Evolutionary conservation across 2,888 invertebrate species (phyloP).

Genomic region (Macropis europaea): DNA sequence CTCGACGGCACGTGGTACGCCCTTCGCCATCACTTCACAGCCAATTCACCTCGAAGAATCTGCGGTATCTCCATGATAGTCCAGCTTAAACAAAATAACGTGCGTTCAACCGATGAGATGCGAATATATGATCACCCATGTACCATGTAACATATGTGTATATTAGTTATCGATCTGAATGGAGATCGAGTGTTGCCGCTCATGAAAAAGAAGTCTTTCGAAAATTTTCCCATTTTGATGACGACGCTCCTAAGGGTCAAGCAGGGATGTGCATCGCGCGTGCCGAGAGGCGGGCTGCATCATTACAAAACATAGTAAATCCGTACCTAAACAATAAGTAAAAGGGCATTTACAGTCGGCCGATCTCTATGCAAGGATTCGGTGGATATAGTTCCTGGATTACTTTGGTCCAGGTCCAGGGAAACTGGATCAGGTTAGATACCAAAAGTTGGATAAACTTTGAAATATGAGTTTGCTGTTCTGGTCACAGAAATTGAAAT

Average conservation of each 20-base stretch:
- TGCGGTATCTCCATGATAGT: constrained; percentile 7
- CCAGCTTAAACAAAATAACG: constrained; percentile 22
- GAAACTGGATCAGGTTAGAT: constrained; percentile 13
- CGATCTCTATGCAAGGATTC: constrained; percentile 70
- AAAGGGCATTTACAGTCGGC: constrained; percentile 75
- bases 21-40: constrained; percentile 30
- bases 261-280: constrained; percentile 70
- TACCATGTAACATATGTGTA: neutral
- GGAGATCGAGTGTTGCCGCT: too few species aligned
- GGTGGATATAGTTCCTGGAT: constrained; percentile 15
- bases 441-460: constrained; percentile 42
- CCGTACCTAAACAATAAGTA: constrained; percentile 79
- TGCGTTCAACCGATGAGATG: constrained; percentile 3
- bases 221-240: constrained; percentile 10
- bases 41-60: constrained; percentile 33
- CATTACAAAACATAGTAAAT: constrained; percentile 73
- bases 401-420: neutral
- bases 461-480: constrained; percentile 6
- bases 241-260: constrained; percentile 67
- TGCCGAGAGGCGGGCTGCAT: constrained; percentile 77
- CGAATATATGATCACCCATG: neutral
- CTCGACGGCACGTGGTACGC: constrained; percentile 51
- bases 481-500: neutral
- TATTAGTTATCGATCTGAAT: neutral
- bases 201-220: neutral